Conservation (phyloP, 2,888 invertebrate species). For the Drosophila multiciliata region DNA sequence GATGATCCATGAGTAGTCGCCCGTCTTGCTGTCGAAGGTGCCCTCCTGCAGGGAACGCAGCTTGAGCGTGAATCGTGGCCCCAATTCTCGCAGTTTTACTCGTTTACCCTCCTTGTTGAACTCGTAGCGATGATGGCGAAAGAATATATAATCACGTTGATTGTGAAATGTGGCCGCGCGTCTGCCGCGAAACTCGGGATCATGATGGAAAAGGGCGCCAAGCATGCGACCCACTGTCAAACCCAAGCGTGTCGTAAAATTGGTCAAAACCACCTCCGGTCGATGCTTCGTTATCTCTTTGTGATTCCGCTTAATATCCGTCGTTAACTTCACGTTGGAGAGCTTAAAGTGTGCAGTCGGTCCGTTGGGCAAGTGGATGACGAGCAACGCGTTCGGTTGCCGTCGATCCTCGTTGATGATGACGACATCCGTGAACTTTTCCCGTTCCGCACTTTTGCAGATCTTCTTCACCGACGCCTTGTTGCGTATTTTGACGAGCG, state of each 20-base stretch:
- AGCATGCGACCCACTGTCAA: slow-evolving; percentile 96
- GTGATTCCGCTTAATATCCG: slow-evolving; percentile 91
- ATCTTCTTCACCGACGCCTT: slow-evolving; percentile 97
- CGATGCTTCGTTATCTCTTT: slow-evolving; percentile 94
- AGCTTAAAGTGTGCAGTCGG: slow-evolving; percentile 98
- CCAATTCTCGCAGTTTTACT: slow-evolving; percentile 94
- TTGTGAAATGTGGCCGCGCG: slow-evolving; percentile 99
- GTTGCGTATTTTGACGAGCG: slow-evolving; percentile 93
- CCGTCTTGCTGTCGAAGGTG: slow-evolving; percentile 98
- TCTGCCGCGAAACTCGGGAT: slow-evolving; percentile 97
- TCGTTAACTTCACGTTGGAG: slow-evolving; percentile 95
- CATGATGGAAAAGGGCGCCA: slow-evolving; percentile 96
- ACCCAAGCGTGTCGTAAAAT: slow-evolving; percentile 97
- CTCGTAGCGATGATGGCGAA: slow-evolving; percentile 98
- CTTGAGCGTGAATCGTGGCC: slow-evolving; percentile 97
- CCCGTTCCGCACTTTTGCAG: slow-evolving; percentile 92
- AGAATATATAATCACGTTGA: slow-evolving; percentile 99
- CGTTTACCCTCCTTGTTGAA: slow-evolving; percentile 92
- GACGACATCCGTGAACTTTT: slow-evolving; percentile 94
- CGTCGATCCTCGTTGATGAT: slow-evolving; percentile 97
- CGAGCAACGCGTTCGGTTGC: slow-evolving; percentile 95
- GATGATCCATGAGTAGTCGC: slow-evolving; percentile 98
- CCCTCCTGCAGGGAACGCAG: slow-evolving; percentile 97
- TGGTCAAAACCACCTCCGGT: slow-evolving; percentile 98
- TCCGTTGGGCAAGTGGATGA: slow-evolving; percentile 97